Percentiles rank a stretch among this genome's conserved stretches.
phyloP scores from a whole-genome alignment of 2,888 invertebrate genomes.

The Mesorhabditis belari region DNA sequence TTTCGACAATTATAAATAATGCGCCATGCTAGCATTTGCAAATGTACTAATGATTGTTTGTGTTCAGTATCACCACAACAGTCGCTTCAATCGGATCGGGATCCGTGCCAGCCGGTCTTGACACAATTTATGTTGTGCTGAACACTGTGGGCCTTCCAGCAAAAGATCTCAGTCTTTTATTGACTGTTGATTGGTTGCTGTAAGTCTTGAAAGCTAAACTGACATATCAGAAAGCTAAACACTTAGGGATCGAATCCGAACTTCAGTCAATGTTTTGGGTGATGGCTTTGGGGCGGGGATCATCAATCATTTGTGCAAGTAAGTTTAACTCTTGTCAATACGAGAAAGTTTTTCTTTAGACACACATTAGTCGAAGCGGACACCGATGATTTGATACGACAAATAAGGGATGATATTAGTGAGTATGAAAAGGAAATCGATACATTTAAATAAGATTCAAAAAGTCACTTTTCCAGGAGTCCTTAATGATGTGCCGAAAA shows the following conservation, averaged over 20 bases:
- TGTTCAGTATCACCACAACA: conserved; percentile 62
- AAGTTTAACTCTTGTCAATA: conserved; percentile 5
- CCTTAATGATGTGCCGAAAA: background rate
- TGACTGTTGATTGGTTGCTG: conserved; percentile 68
- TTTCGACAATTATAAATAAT: background rate
- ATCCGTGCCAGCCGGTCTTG: conserved; percentile 66
- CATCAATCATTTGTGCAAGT: conserved; percentile 46
- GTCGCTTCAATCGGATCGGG: conserved; percentile 67
- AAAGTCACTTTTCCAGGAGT: background rate
- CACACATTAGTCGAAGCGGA: conserved; percentile 42
- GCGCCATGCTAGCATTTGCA: background rate
- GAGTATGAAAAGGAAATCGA: too few species aligned
- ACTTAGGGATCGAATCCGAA: conserved; percentile 48
- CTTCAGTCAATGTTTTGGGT: conserved; percentile 50
- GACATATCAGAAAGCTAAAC: background rate
- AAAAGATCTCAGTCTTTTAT: conserved; percentile 63
- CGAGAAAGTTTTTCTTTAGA: background rate
- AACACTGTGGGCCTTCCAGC: conserved; percentile 66
- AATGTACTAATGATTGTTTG: background rate
- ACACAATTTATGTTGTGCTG: conserved; percentile 66
- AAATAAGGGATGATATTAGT: conserved; percentile 46
- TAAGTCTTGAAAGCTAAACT: conserved; percentile 53
- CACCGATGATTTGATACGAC: conserved; percentile 46
- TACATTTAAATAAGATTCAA: too few species aligned
- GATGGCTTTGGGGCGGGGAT: conserved; percentile 52